Percentiles rank a stretch among this genome's conserved stretches.
These are phyloP conservation scores for Lordiphosa stackelbergi DNA, from an alignment of 1,140 invertebrate genomes.

Conservation along the genomic window DNA sequence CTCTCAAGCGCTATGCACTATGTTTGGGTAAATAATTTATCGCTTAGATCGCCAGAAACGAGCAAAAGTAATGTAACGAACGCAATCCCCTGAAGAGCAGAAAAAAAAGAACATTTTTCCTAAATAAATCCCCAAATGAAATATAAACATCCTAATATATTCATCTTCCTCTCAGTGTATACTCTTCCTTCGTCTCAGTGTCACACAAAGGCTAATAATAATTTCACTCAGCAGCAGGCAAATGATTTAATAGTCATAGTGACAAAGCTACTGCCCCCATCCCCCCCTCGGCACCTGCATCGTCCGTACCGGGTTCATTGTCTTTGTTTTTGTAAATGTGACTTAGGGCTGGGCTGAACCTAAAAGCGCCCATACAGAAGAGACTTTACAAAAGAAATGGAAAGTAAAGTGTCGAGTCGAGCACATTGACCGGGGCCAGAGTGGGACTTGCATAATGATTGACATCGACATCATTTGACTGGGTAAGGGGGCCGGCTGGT, in stretches of 20 bases:
- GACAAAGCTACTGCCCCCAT: slow-evolving; percentile 7
- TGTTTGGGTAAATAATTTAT: too few species aligned
- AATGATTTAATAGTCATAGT: slow-evolving; percentile 29
- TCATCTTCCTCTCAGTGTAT: slow-evolving; percentile 6
- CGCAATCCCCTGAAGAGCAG: background rate
- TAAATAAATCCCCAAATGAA: background rate
- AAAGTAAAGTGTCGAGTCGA: slow-evolving; percentile 54
- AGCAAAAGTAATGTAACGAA: too few species aligned
- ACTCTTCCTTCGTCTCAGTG: background rate
- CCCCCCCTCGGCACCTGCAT: slow-evolving; percentile 10
- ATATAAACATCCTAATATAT: background rate
- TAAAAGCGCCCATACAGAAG: slow-evolving; percentile 24
- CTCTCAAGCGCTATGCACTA: too few species aligned
- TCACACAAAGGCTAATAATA: slow-evolving; percentile 1
- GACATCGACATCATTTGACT: slow-evolving; percentile 42
- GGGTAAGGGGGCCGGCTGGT: slow-evolving; percentile 2
- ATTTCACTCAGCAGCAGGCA: background rate
- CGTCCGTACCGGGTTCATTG: slow-evolving; percentile 45
- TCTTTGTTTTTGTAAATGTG: slow-evolving; percentile 38
- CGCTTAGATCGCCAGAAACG: too few species aligned
- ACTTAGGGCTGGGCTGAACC: slow-evolving; percentile 43
- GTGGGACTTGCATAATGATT: slow-evolving; percentile 68
- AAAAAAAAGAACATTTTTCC: too few species aligned
- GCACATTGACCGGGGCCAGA: slow-evolving; percentile 54
- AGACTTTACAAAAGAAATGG: slow-evolving; percentile 64